Base-by-base conservation (phyloP, 2,797 vertebrate species). In the Heliangelus exortis region DNA sequence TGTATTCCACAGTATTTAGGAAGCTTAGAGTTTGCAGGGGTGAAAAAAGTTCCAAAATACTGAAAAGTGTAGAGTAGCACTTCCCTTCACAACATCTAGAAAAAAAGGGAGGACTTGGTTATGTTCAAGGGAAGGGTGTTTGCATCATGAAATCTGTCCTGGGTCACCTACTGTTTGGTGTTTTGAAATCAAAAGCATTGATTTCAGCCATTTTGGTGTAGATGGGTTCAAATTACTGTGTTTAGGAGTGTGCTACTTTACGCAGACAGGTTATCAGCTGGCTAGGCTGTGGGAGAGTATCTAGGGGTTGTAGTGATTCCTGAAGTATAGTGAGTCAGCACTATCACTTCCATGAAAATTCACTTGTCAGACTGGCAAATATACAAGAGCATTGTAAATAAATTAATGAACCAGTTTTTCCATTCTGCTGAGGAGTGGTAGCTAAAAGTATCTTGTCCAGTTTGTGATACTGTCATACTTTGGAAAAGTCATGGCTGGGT, bases 241-340 rank as follows among this genome's bases (percentile, higher is more conserved):
- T 82, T 93, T 41, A 63, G 72, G 63, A 89, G 4, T 14, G 15
- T 67, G 45, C 43, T 91, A 66, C 68, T 26, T 79, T 57, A 39
- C 33, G 12, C 79, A 67, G 87, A 59, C 73, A 76, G 79, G 57
- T 10, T 53, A 89, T 59, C 75, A 80, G 81, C 83, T 91, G 88
- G 73, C 51, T 71, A 29, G 25, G 77, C 65, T 80, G 72, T 74
- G 76, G 69, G 82, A 83, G 82, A 58, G 75, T 71, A 54, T 72
- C 36, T 54, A 65, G 47, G 85, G 79, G 21, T 63, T 89, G 65
- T 81, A 63, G 90, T 87, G 58, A 61, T 87, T 93, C 84, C 89
- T 81, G 72, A 92, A 78, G 92, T 80, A 43, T 68, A 7, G 1
- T 93, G 87, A 94, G 67, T 96, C 92, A 92, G 92, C 94, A 87